Base-by-base conservation (phyloP, 2,113 vertebrate genomes). In the Orycteropus afer region DNA sequence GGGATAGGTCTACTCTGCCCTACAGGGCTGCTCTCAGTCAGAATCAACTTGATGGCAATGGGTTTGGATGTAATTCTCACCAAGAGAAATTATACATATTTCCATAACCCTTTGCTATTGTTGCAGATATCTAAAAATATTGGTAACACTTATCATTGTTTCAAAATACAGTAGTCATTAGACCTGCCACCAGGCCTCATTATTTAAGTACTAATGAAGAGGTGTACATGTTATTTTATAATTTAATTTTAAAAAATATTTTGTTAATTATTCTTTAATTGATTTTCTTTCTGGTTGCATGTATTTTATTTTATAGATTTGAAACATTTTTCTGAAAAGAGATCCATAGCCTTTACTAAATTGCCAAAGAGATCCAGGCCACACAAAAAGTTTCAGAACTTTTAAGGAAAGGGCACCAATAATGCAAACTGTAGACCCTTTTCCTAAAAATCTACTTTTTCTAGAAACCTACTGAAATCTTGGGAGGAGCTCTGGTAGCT, bases 271-370 rank as follows among this genome's bases (percentile, higher is more conserved):
- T n/a, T n/a, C n/a, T n/a, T n/a, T n/a, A n/a, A n/a, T n/a, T n/a
- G n/a, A n/a, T n/a, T n/a, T n/a, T n/a, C 76, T 91, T 83, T 80
- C 63, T 93, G 74, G 84, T 76, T 8, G 1, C 61, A 34, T 80
- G 5, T 59, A 85, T 86, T 93, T 91, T 86, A 53, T 51, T 90
- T 94, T 57, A 82, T 13, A 40, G 84, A 84, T 77, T 85, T 96
- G 13, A 59, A 77, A 63, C 78, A 3, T 63, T 67, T 86, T 76
- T 37, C 69, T 94, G 27, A 37, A 78, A 92, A 90, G 42, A 15
- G 22, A 4, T 67, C 5, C 29, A 45, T 51, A 63, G 27, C 23
- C 42, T 79, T 45, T 9, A 77, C 59, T 90, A 80, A 34, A 71
- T 8, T 88, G 22, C 18, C 49, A 93, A 86, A 67, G 22, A 37